Conservation (phyloP, 2,113 vertebrate genomes). For the Labeo rohita region DNA sequence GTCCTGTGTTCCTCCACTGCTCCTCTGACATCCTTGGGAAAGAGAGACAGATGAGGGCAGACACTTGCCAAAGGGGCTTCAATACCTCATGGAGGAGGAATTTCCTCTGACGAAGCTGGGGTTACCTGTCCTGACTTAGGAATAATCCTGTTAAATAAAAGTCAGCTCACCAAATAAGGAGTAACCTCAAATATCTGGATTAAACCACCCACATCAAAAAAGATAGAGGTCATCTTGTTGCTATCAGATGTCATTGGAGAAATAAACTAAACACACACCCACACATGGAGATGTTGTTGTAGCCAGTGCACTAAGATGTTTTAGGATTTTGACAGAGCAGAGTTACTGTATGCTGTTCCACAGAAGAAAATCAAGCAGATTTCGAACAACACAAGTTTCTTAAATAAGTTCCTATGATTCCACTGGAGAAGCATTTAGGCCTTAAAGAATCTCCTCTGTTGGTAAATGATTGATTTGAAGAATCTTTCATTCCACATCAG, state of each 20-base stretch:
- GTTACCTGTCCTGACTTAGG: slow-evolving; percentile 42
- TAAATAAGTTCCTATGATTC: background rate
- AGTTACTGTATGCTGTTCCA: background rate
- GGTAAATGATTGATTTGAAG: background rate
- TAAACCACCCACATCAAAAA: slow-evolving; percentile 27
- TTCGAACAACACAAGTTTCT: background rate
- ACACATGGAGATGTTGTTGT: slow-evolving; percentile 1
- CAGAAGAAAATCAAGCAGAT: background rate
- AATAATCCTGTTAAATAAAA: slow-evolving; percentile 31
- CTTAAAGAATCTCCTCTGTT: background rate
- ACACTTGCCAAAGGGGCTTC: slow-evolving; percentile 50
- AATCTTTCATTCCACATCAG: background rate
- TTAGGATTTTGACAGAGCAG: background rate
- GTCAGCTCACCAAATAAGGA: slow-evolving; percentile 26
- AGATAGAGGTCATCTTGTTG: slow-evolving; percentile 21
- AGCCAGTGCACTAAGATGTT: background rate
- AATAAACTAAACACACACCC: background rate
- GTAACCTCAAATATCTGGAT: slow-evolving; percentile 27
- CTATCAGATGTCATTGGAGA: slow-evolving; percentile 25
- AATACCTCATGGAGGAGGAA: slow-evolving; percentile 49
- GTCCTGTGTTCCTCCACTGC: slow-evolving; percentile 61
- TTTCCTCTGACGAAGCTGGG: slow-evolving; percentile 31
- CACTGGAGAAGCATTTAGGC: background rate
- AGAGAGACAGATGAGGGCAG: slow-evolving; percentile 70
- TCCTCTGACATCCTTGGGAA: slow-evolving; percentile 58